A percentile compares a stretch with the other conserved stretches of the same genome.
Conservation (phyloP, 2,797 vertebrate genomes). For the Chloroceryle amazona region DNA sequence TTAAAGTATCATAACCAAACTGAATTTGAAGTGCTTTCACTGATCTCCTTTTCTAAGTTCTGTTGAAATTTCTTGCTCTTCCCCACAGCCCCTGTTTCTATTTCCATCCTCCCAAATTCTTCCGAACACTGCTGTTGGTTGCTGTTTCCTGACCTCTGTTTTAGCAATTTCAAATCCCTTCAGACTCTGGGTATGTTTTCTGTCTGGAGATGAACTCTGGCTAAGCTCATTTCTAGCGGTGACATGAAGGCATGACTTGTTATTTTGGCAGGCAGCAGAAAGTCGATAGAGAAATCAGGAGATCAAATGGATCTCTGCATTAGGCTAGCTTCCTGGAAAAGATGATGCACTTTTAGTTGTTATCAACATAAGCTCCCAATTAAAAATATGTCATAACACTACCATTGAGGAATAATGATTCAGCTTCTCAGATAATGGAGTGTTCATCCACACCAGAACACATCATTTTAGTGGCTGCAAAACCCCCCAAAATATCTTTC, state of each 20-base stretch:
- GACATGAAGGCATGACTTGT: constrained; percentile 58
- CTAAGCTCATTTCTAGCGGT: constrained; percentile 55
- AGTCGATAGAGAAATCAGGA: constrained; percentile 56
- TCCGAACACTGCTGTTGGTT: background rate
- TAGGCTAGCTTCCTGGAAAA: constrained; percentile 61
- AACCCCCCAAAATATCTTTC: background rate
- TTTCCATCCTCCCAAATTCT: constrained; percentile 1
- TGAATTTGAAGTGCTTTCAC: background rate
- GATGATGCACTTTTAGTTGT: constrained; percentile 46
- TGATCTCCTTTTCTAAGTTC: background rate
- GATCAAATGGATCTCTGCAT: constrained; percentile 62
- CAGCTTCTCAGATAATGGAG: constrained; percentile 39
- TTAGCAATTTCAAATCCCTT: constrained; percentile 51
- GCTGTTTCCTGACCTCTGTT: background rate
- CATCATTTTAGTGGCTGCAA: background rate
- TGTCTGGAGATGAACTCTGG: constrained; percentile 58
- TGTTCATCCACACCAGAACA: background rate
- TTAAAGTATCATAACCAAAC: background rate
- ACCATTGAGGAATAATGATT: constrained; percentile 45
- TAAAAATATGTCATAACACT: constrained; percentile 55
- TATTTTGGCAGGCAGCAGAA: constrained; percentile 50
- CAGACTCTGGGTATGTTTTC: constrained; percentile 47
- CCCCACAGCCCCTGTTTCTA: accelerated
- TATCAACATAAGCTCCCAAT: constrained; percentile 49
- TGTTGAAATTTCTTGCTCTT: background rate